Percentiles rank a stretch among this genome's conserved stretches.
These are phyloP conservation scores for Chamaea fasciata DNA, from an alignment of 2,113 vertebrate species.

Conservation along the genomic window DNA sequence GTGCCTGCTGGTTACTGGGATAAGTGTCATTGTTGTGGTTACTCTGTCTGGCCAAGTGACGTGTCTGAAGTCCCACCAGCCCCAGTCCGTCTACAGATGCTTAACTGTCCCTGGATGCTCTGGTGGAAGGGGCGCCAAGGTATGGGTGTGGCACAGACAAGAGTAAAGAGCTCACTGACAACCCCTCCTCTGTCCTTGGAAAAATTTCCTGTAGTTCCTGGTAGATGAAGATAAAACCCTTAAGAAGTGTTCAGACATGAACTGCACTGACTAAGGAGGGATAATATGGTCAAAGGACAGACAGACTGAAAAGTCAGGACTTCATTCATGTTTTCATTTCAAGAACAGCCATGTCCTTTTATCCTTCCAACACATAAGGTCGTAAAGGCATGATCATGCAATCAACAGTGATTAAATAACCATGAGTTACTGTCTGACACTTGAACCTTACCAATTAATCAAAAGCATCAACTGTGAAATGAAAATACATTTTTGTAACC, in stretches of 20 bases:
- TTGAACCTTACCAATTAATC: slow-evolving; percentile 29
- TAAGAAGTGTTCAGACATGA: background rate
- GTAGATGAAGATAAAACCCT: background rate
- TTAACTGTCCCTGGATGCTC: background rate
- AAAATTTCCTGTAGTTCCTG: background rate
- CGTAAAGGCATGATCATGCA: background rate
- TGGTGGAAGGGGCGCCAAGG: background rate
- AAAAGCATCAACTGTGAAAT: slow-evolving; percentile 17
- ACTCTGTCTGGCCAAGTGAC: background rate
- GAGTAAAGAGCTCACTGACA: background rate
- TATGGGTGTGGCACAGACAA: background rate
- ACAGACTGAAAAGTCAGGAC: background rate
- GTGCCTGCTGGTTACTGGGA: background rate
- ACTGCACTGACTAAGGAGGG: background rate
- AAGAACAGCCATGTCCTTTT: background rate
- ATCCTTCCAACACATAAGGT: background rate
- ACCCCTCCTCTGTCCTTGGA: background rate
- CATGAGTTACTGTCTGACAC: slow-evolving; percentile 24
- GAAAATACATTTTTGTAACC: background rate
- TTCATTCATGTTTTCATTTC: background rate
- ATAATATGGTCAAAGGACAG: background rate
- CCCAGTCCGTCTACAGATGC: background rate
- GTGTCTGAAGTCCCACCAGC: background rate
- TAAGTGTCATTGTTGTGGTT: background rate
- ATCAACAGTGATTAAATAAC: slow-evolving; percentile 40